Evolutionary conservation across 2,113 vertebrate species (phyloP), one percentile per base, ranked within the genome.

Genomic region (Notarius lentiginosus): DNA sequence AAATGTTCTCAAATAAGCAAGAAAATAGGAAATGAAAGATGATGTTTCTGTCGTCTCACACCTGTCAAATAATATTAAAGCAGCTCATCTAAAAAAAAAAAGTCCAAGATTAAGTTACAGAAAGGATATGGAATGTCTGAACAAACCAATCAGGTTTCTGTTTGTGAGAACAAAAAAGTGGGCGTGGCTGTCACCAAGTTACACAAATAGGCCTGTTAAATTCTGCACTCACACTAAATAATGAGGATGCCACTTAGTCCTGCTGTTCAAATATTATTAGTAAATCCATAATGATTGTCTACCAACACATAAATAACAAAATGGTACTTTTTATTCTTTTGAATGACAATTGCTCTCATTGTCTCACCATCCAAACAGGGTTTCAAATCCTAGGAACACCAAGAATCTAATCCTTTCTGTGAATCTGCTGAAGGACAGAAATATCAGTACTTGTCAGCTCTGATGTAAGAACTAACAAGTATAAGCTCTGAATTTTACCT

Each of bases 141-240:
- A 51, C 76, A 22, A 17, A 47, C 88, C 87, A 82, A 88, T 88
- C 91, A 90, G 86, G 88, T 90, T 89, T 87, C 22, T 76, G 15
- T 41, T 0, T 63, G 81, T 47, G 17, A 68, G 63, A 34, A 61
- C 34, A 65, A 14, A 12, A 24, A 51, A n/a, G 58, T 58, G 10
- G 76, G 77, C 0, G 15, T 80, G 61, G 8, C 20, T 17, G 15
- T 80, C 1, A 4, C 47, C 24, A 51, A 8, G 41, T 34, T 30
- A 76, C 15, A 51, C 27, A 63, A 22, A 51, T 0, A 8, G 24
- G 70, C 7, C 27, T n/a, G 9, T 76, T 76, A 51, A 53, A 76
- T 76, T 53, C 22, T 53, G 11, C 22, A 76, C 47, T 1, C 5
- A 5, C 41, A 47, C 72, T 12, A 24, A 1, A 75, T 47, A 72